These are phyloP conservation scores for Adelphocoris suturalis DNA, from an alignment of 2,888 invertebrate species.

Conservation along the genomic window DNA sequence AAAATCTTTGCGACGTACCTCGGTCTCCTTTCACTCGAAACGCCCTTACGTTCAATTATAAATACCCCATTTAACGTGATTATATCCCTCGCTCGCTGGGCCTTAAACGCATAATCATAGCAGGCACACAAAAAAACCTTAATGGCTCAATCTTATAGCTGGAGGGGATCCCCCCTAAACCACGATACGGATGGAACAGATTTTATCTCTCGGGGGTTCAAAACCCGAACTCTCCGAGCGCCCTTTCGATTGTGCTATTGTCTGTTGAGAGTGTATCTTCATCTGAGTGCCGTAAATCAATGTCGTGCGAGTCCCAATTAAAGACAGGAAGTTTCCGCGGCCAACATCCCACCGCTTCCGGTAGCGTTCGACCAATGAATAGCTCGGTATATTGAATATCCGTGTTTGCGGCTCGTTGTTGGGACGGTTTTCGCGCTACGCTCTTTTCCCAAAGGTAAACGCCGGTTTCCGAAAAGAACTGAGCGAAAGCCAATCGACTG, in stretches of 20 bases:
- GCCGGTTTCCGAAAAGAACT: slow-evolving; percentile 12
- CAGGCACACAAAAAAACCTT: not conserved
- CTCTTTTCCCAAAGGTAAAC: not conserved
- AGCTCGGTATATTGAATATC: not conserved
- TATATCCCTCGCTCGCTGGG: not conserved
- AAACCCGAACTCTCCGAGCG: not conserved
- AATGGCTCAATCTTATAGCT: not conserved
- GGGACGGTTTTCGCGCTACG: not conserved
- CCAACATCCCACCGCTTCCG: slow-evolving; percentile 48
- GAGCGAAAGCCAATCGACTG: not conserved
- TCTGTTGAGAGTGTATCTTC: slow-evolving; percentile 20
- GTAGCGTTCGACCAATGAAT: slow-evolving; percentile 1
- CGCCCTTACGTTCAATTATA: not conserved
- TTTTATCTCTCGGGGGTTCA: not conserved
- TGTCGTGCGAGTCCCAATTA: slow-evolving; percentile 29
- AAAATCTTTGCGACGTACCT: slow-evolving; percentile 5
- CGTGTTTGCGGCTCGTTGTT: not conserved
- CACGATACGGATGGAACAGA: not conserved
- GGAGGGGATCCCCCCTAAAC: not conserved
- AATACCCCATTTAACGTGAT: not conserved
- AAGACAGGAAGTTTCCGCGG: slow-evolving; percentile 48
- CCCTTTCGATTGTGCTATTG: slow-evolving; percentile 31
- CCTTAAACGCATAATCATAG: slow-evolving; percentile 20
- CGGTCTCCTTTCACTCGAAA: slow-evolving; percentile 24
- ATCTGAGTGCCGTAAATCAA: slow-evolving; percentile 44